Conservation (phyloP, 2,797 vertebrate genomes). For the Balearica regulorum region DNA sequence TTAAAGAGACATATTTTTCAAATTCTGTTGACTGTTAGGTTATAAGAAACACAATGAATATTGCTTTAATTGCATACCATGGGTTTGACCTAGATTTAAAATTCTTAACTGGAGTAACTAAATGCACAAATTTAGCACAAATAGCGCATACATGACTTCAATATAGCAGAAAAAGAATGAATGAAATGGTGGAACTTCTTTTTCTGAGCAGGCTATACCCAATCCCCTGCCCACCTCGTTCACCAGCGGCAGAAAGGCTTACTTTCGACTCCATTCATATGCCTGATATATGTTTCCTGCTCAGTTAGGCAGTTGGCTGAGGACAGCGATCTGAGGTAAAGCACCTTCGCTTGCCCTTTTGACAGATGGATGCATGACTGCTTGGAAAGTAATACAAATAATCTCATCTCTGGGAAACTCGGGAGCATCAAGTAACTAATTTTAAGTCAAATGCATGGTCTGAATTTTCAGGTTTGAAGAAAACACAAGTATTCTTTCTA, state of each 20-base stretch:
- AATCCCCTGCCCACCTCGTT: background rate
- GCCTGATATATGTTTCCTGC: background rate
- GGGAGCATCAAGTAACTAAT: background rate
- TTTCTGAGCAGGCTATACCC: background rate
- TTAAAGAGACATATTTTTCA: background rate
- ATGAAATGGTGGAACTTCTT: background rate
- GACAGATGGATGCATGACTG: background rate
- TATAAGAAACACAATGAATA: background rate
- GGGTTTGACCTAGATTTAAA: background rate
- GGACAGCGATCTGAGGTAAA: background rate
- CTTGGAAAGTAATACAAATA: background rate
- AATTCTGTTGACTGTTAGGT: background rate
- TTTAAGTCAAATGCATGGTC: background rate
- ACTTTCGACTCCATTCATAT: background rate
- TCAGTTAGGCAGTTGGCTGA: background rate
- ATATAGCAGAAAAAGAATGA: background rate
- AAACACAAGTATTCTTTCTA: background rate
- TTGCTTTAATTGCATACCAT: background rate
- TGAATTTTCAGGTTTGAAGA: background rate
- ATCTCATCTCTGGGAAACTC: background rate
- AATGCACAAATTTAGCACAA: background rate
- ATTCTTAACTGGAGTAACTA: background rate
- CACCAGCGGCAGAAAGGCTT: background rate
- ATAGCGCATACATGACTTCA: background rate
- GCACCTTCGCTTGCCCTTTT: background rate